Evolutionary conservation across 2,888 invertebrate genomes (phyloP).

Genomic region (Amaurobius ferox): DNA sequence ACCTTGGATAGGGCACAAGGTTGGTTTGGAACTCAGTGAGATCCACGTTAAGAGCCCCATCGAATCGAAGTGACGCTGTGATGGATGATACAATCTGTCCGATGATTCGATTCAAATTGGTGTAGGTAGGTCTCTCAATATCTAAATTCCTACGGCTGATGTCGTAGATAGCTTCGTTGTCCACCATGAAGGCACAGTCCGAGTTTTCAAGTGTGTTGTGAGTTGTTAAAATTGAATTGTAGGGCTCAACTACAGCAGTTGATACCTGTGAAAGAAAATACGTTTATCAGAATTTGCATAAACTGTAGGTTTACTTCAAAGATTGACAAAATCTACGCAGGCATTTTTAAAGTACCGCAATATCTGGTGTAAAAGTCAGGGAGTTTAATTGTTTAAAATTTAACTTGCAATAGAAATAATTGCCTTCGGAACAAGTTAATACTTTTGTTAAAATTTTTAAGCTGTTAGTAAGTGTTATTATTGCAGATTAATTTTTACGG

Average conservation of each 20-base stretch:
- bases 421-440: too few relatives aligned
- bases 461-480: too few relatives aligned
- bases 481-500: too few relatives aligned
- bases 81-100: constrained; percentile 82
- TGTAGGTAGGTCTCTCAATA: constrained; percentile 96
- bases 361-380: too few relatives aligned
- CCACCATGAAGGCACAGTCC: constrained; percentile 79
- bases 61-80: constrained; percentile 94
- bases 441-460: too few relatives aligned
- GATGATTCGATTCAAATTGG: constrained; percentile 83
- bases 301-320: too few relatives aligned
- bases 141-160: constrained; percentile 93
- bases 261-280: too few relatives aligned
- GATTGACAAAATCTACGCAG: too few relatives aligned
- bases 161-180: constrained; percentile 81
- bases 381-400: too few relatives aligned
- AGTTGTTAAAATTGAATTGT: constrained; percentile 75
- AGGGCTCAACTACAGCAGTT: constrained; percentile 75
- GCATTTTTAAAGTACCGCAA: too few relatives aligned
- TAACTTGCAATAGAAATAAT: too few relatives aligned
- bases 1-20: constrained; percentile 88
- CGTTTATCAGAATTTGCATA: too few relatives aligned
- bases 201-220: constrained; percentile 75
- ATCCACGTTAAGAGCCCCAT: constrained; percentile 94
- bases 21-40: constrained; percentile 89